Conservation (phyloP, 2,113 vertebrate species). For the Gobius niger region DNA sequence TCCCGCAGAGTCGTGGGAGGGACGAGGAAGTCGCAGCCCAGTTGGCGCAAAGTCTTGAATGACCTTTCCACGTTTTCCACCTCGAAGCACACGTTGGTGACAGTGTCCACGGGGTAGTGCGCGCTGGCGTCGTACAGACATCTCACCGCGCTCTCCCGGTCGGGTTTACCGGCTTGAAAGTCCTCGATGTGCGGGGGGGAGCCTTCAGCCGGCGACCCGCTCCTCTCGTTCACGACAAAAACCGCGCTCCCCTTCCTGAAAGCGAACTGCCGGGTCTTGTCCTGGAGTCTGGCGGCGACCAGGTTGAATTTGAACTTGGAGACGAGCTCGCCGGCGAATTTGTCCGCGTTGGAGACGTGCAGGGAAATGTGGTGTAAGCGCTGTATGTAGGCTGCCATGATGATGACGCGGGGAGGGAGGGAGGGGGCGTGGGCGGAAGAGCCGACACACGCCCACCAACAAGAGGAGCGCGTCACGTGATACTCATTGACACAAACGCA, state of each 20-base stretch:
- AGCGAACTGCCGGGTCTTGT: conserved; percentile 79
- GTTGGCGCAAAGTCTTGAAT: conserved; percentile 64
- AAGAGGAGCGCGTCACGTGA: not conserved
- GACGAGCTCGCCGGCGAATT: conserved; percentile 77
- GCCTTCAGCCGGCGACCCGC: conserved; percentile 20
- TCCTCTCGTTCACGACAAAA: conserved; percentile 84
- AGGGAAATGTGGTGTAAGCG: conserved; percentile 87
- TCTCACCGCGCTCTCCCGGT: accelerated
- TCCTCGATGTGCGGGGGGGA: not conserved
- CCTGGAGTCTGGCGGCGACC: conserved; percentile 76
- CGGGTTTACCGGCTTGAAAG: not conserved
- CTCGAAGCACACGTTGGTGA: conserved; percentile 90
- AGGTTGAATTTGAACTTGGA: conserved; percentile 82
- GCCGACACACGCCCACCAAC: not conserved
- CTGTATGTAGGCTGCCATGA: conserved; percentile 82
- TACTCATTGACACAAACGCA: not conserved
- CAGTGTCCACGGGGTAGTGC: conserved; percentile 77
- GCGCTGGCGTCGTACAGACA: conserved; percentile 80
- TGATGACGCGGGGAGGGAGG: conserved; percentile 39
- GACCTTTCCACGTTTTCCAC: conserved; percentile 79
- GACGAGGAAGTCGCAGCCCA: conserved; percentile 81
- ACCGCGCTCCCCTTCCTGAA: conserved; percentile 77
- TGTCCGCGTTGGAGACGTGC: conserved; percentile 78
- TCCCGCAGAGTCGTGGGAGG: conserved; percentile 80
- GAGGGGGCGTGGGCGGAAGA: conserved; percentile 26